Evolutionary conservation across 1,140 invertebrate species (phyloP), one percentile per base, ranked within the genome.

Genomic region (Daktulosphaira vitifoliae): DNA sequence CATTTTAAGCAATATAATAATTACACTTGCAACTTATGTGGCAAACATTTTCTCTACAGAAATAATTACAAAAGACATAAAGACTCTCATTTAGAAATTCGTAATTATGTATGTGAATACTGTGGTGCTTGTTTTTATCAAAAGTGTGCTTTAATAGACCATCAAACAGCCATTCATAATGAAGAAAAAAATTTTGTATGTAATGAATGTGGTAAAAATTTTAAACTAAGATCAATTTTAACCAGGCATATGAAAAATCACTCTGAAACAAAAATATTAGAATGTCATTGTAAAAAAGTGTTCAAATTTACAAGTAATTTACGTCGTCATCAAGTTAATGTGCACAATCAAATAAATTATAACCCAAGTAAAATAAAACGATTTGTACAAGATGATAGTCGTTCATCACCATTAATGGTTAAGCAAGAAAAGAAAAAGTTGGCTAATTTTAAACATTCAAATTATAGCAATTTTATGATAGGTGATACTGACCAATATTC

Each of bases 61-160:
- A 62, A 62, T 11, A 62, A 62, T 22, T 62, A 62, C 15, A 62
- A 62, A 46, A 26, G 56, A 13, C 56, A 62, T 8, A 62, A 62
- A 62, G 56, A 62, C 29, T 62, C 56, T 1, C 56, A 62, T 33
- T 25, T 62, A 16, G 39, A 62, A 62, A 42, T 62, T 22, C 44
- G 56, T 29, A 33, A 62, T 15, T 62, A 48, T 33, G 56, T 62
- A 5, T 62, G 56, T 33, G 56, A 62, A 62, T 16, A 44, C 11
- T 62, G 56, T 46, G 56, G 56, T 48, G 56, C 56, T 8, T 62
- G 56, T 62, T 62, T 62, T 33, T 62, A 62, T 62, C 56, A 39
- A 1, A 62, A 62, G 29, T 8, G 44, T 0, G 42, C 56, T 3
- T 33, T 62, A 2, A 25, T 20, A 44, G 56, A 62, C 33, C 56